Percentiles rank a stretch among this genome's conserved stretches.
phyloP scores from a whole-genome alignment of 2,888 invertebrate species.

The Sinelater perroti region DNA sequence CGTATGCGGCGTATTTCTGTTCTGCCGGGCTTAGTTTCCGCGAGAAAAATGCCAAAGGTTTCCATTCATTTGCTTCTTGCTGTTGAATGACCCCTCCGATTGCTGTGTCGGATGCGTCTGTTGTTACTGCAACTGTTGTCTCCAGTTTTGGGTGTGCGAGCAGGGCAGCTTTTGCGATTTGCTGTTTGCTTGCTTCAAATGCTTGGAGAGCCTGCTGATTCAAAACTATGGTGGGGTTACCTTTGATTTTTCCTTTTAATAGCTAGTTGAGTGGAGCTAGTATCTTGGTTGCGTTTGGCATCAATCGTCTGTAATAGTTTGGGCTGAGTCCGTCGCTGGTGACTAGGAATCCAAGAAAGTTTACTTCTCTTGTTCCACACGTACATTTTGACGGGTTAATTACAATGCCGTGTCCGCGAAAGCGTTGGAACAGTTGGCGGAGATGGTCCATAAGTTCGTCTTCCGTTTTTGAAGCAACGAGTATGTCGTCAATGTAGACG shows the following conservation, averaged over 20 bases:
- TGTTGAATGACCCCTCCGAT: slow-evolving; percentile 57
- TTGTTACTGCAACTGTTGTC: slow-evolving; percentile 47
- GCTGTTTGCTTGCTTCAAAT: slow-evolving; percentile 31
- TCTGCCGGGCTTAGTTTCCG: too few species aligned
- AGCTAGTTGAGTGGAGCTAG: slow-evolving; percentile 52
- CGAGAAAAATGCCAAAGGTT: slow-evolving; percentile 56
- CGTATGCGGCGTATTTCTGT: slow-evolving; percentile 6
- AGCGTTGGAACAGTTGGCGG: slow-evolving; percentile 40
- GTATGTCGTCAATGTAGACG: slow-evolving; percentile 53
- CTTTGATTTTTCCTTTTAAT: slow-evolving; percentile 46
- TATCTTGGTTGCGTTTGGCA: slow-evolving; percentile 50
- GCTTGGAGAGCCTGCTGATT: slow-evolving; percentile 23
- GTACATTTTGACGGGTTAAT: slow-evolving; percentile 52
- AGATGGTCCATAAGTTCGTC: slow-evolving; percentile 47
- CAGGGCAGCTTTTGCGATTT: slow-evolving; percentile 33
- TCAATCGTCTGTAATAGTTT: slow-evolving; percentile 53
- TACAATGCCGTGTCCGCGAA: slow-evolving; percentile 45
- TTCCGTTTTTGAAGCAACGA: slow-evolving; percentile 42
- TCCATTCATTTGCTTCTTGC: slow-evolving; percentile 40
- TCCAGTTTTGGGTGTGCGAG: slow-evolving; percentile 32
- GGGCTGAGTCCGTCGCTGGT: too few species aligned
- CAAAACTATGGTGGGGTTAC: slow-evolving; percentile 45
- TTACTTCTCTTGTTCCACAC: slow-evolving; percentile 42
- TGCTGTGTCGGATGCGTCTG: slow-evolving; percentile 55
- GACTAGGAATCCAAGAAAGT: slow-evolving; percentile 48